phyloP scores from a whole-genome alignment of 2,113 vertebrate species.

The Nannospalax galili region DNA sequence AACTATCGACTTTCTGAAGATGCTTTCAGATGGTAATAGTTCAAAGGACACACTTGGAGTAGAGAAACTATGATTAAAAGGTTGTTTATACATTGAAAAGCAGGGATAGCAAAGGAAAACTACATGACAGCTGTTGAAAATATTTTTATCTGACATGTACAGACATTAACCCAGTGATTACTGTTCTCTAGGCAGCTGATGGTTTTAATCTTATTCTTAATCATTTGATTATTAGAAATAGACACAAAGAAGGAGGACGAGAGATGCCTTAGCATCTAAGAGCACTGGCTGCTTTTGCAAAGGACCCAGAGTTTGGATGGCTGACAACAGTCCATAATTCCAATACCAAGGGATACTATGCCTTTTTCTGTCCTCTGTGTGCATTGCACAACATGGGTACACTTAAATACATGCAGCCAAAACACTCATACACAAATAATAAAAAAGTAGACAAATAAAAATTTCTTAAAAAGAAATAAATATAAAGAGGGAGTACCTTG shows the following conservation, averaged over 20 bases:
- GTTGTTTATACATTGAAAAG: background rate
- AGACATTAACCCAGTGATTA: constrained; percentile 7
- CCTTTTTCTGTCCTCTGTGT: too few relatives aligned
- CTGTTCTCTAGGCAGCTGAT: background rate
- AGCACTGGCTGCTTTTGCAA: too few relatives aligned
- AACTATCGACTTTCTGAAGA: background rate
- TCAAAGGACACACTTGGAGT: background rate
- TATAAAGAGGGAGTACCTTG: background rate
- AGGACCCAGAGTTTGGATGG: too few relatives aligned
- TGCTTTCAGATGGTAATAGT: background rate
- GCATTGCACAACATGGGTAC: too few relatives aligned
- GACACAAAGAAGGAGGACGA: background rate
- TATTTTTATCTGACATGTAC: background rate
- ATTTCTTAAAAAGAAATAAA: background rate
- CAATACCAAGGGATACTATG: too few relatives aligned
- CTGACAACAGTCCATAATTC: too few relatives aligned
- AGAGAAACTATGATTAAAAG: background rate
- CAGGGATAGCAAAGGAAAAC: background rate
- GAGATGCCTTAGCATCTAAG: too few relatives aligned
- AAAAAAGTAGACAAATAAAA: too few relatives aligned
- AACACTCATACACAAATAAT: too few relatives aligned
- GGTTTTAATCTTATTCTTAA: constrained; percentile 11
- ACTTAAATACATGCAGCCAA: too few relatives aligned
- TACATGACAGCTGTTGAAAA: background rate
- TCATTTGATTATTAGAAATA: constrained; percentile 11